Evolutionary conservation across 2,888 invertebrate genomes (phyloP).

Genomic region (Phengaris arion): DNA sequence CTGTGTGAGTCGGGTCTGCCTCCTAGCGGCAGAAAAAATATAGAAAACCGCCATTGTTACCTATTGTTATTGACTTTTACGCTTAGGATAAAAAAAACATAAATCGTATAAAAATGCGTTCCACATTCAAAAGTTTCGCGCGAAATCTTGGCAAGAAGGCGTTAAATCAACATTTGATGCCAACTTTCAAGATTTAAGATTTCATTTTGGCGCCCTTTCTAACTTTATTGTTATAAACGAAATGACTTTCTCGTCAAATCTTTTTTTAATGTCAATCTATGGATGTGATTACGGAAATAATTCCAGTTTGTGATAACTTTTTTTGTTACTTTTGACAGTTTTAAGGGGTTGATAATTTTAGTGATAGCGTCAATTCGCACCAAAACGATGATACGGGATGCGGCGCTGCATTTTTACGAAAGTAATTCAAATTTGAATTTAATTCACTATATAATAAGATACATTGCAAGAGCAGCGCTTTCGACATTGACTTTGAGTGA

Average conservation of each 20-base stretch:
- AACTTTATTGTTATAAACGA: background rate
- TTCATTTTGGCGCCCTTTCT: background rate
- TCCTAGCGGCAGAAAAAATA: too few relatives aligned
- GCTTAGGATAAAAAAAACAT: background rate
- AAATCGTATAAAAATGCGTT: background rate
- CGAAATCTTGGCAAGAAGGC: background rate
- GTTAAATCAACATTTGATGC: background rate
- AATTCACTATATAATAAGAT: too few relatives aligned
- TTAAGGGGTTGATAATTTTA: background rate
- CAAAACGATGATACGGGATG: too few relatives aligned
- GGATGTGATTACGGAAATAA: background rate
- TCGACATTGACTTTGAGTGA: too few relatives aligned
- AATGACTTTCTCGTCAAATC: background rate
- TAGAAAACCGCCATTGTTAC: too few relatives aligned
- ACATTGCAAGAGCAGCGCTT: too few relatives aligned
- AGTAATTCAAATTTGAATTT: too few relatives aligned
- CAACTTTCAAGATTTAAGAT: background rate
- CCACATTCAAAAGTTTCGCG: background rate
- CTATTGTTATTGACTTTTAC: too few relatives aligned
- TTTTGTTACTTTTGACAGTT: background rate
- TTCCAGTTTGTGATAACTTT: background rate
- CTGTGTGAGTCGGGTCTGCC: too few relatives aligned
- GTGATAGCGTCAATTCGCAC: background rate
- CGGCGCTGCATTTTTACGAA: too few relatives aligned
- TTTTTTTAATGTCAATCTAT: background rate